Evolutionary conservation across 2,113 vertebrate genomes (phyloP).

Genomic region (Abramis brama): DNA sequence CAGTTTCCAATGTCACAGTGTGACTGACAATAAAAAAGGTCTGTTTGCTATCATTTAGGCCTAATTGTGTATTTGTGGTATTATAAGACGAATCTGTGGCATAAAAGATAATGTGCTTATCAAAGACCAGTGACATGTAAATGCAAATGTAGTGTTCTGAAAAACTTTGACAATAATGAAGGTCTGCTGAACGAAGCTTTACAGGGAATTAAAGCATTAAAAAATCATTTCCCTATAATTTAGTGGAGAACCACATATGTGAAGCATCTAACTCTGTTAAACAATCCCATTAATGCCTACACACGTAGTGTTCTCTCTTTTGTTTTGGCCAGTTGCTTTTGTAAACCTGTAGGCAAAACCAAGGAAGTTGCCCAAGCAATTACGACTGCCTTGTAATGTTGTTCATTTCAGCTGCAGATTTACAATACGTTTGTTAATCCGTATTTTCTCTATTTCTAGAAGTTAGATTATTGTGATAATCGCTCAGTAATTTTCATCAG

Average conservation of each 20-base stretch:
- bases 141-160: not conserved
- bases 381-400: slow-evolving; percentile 7
- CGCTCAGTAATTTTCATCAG: not conserved
- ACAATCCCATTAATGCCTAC: slow-evolving; percentile 3
- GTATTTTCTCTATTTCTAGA: not conserved
- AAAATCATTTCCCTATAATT: not conserved
- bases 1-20: not conserved
- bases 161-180: not conserved
- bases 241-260: slow-evolving; percentile 6
- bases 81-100: not conserved
- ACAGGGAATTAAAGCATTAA: slow-evolving; percentile 2
- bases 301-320: slow-evolving; percentile 11
- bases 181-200: not conserved
- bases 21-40: not conserved
- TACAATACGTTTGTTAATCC: not conserved
- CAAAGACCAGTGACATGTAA: not conserved
- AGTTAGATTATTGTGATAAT: not conserved
- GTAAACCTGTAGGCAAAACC: slow-evolving; percentile 3
- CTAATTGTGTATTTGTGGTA: not conserved
- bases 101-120: not conserved
- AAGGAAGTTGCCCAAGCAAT: not conserved
- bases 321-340: slow-evolving; percentile 12
- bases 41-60: not conserved
- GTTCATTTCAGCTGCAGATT: slow-evolving; percentile 6
- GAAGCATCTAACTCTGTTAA: slow-evolving; percentile 11